Evolutionary conservation across 2,888 invertebrate genomes (phyloP).

Genomic region (Cetonia aurata): DNA sequence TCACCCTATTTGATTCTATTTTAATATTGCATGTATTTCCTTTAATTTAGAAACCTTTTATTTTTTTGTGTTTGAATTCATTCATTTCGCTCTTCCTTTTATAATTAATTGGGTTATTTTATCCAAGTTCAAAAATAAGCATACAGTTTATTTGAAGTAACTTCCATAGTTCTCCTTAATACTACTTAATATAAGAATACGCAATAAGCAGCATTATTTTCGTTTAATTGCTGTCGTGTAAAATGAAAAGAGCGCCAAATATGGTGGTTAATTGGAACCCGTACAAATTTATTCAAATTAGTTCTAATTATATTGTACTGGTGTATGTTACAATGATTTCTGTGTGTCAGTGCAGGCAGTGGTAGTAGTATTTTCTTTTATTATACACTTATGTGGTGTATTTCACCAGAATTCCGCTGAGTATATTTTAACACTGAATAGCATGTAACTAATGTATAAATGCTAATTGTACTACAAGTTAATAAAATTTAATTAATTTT

Average conservation of each 20-base stretch:
- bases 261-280: constrained; percentile 32
- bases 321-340: constrained; percentile 22
- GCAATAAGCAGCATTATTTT: too few relatives aligned
- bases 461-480: constrained; percentile 9
- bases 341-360: constrained; percentile 4
- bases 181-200: too few relatives aligned
- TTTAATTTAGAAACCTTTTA: too few relatives aligned
- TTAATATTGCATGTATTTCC: too few relatives aligned
- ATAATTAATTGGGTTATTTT: too few relatives aligned
- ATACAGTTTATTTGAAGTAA: too few relatives aligned
- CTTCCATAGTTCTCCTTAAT: too few relatives aligned
- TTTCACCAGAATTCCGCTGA: constrained; percentile 21
- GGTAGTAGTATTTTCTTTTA: constrained; percentile 17
- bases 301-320: constrained; percentile 23
- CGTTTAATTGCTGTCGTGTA: constrained; percentile 26
- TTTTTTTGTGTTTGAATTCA: too few relatives aligned
- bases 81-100: too few relatives aligned
- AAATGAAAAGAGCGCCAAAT: constrained; percentile 26
- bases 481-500: too few relatives aligned
- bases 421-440: constrained; percentile 18
- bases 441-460: neutral
- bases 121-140: too few relatives aligned
- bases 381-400: neutral
- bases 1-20: too few relatives aligned
- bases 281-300: constrained; percentile 36